Base-by-base conservation (phyloP, 2,888 invertebrate genomes). In the Luffia ferchaultella region DNA sequence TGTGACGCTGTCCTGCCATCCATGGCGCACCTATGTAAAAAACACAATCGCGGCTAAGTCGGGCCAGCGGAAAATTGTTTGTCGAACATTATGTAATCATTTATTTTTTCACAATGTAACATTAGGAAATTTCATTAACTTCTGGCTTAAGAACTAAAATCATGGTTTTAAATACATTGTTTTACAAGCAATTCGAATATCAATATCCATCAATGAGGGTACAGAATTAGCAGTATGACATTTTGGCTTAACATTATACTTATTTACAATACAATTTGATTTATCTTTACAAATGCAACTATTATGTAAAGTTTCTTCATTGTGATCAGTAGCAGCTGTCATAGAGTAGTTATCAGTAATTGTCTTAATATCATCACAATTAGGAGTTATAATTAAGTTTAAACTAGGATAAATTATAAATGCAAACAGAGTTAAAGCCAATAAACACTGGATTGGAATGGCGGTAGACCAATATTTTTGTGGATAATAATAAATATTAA, bases 391-490 rank as follows among this genome's bases (percentile, higher is more conserved):
- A 30, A 89, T 84, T 55, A 93, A 85, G 68, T 93, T 95, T 45
- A 92, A 85, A 57, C 91, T 89, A 5, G 95, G 95, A 76, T 96
- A 96, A 60, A 96, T 89, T 45, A 93, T 73, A 69, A 94, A 90
- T 17, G 89, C 92, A 73, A 94, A 93, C 50, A 93, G 77, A 30
- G 90, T 88, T 1, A 93, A 70, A 2, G 88, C 89, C 17, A 92
- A 89, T 57, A 93, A 80, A 49, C 90, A 83, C 70, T 92, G 91
- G 56, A 95, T 88, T 0, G 97, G 97, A 46, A 96, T 80, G 30
- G 94, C 92, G 9, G 96, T 85, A 0, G 96, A 92, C 93, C 97
- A 97, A 68, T 96, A 95, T 69, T 93, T 92, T 65, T 94, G 18
- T 12, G 19, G 44, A 43, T 48, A 44, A 41, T 48, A 42, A 45